Evolutionary conservation across 2,797 vertebrate genomes (phyloP).

Genomic region (Sitta carolinensis): DNA sequence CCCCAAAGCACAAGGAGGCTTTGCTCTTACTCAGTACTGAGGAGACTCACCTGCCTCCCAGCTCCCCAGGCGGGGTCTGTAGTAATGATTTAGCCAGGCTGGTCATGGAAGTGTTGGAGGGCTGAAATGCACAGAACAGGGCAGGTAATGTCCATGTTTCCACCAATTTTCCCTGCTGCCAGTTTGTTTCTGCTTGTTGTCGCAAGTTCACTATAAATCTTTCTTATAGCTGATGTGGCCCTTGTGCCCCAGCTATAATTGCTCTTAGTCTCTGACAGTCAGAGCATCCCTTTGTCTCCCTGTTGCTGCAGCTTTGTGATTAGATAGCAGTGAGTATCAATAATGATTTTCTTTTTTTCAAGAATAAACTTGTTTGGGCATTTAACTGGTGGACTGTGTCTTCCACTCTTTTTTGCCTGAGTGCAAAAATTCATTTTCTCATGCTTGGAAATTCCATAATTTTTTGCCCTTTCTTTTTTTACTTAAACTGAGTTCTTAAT

Average conservation of each 20-base stretch:
- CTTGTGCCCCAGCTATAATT: neutral
- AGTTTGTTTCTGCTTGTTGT: neutral
- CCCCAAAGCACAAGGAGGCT: neutral
- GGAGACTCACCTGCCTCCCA: neutral
- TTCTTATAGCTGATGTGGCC: neutral
- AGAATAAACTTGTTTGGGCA: neutral
- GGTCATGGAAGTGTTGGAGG: neutral
- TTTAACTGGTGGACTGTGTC: neutral
- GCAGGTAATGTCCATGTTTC: constrained; percentile 32
- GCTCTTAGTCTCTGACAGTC: neutral
- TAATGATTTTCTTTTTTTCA: neutral
- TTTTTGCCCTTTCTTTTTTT: neutral
- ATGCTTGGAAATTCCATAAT: neutral
- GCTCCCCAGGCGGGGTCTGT: neutral
- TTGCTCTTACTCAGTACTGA: neutral
- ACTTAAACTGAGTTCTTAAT: neutral
- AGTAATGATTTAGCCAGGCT: neutral
- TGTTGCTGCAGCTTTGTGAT: neutral
- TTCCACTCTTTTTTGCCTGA: neutral
- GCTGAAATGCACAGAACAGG: neutral
- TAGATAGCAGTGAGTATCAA: neutral
- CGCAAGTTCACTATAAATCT: neutral
- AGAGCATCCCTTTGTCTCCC: neutral
- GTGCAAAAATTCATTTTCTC: neutral
- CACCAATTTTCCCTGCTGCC: neutral